Conservation (phyloP, 2,797 vertebrate species). For the Danio kyathit region DNA sequence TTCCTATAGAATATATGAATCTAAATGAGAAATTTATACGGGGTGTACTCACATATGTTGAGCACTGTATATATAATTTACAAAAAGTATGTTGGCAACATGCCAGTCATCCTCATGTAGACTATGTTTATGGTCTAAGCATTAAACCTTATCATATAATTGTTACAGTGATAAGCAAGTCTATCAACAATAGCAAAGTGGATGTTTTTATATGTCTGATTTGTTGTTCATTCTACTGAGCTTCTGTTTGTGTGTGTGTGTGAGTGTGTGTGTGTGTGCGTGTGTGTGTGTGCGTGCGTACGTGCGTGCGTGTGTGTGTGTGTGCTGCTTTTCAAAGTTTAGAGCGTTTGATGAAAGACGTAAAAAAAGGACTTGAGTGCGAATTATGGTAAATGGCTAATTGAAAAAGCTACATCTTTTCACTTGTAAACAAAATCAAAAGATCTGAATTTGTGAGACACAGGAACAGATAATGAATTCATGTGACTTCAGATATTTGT, state of each 20-base stretch:
- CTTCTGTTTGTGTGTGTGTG: not conserved
- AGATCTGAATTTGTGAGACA: constrained; percentile 26
- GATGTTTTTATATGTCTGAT: not conserved
- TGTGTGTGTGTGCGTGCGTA: not conserved
- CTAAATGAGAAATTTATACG: no score
- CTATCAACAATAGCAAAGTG: not conserved
- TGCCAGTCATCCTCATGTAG: constrained; percentile 37
- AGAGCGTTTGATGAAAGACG: not conserved
- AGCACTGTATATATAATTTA: no score
- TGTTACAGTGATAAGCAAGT: not conserved
- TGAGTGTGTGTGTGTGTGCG: no score
- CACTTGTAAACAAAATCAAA: constrained; percentile 47
- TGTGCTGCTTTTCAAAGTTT: constrained; percentile 17
- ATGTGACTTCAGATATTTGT: constrained; percentile 24
- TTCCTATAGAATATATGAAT: no score
- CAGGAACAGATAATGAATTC: constrained; percentile 38
- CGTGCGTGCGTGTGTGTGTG: no score
- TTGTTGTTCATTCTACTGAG: not conserved
- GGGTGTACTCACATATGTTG: no score
- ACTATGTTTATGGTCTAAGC: constrained; percentile 61
- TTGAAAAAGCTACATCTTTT: constrained; percentile 12
- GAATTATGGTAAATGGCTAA: constrained; percentile 9
- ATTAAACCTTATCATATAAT: not conserved
- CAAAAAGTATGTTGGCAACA: not conserved
- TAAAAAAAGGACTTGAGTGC: not conserved